Conservation (phyloP, 1,140 invertebrate species). For the Drosophila nannoptera region DNA sequence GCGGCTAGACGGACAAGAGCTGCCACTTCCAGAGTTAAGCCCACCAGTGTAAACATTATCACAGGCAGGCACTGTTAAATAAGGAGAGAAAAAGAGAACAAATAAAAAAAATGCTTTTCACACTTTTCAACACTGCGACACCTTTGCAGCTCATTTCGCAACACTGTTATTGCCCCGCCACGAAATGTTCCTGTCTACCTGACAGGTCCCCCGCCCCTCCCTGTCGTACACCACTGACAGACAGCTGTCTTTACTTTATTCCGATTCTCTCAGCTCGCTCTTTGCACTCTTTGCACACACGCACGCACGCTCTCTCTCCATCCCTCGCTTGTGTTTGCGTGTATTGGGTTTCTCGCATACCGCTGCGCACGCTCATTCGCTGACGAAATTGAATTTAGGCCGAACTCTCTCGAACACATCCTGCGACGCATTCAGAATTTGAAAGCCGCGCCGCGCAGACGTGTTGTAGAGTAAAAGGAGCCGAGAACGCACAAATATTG, state of each 20-base stretch:
- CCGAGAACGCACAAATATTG: background rate
- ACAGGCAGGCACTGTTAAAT: conserved; percentile 41
- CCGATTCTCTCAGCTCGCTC: too few relatives aligned
- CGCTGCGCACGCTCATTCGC: conserved; percentile 50
- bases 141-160: conserved; percentile 15
- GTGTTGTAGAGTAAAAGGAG: conserved; percentile 30
- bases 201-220: conserved; percentile 30
- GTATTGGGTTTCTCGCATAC: conserved; percentile 25
- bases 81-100: conserved; percentile 1
- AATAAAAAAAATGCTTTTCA: too few relatives aligned
- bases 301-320: background rate
- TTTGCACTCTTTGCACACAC: background rate
- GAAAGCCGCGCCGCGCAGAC: conserved; percentile 58
- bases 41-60: conserved; percentile 20
- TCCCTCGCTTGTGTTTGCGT: background rate
- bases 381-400: conserved; percentile 2
- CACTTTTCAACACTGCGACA: conserved; percentile 33
- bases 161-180: background rate
- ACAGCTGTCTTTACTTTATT: conserved; percentile 45
- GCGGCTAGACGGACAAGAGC: conserved; percentile 9
- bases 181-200: conserved; percentile 34
- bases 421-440: conserved; percentile 38
- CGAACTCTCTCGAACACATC: conserved; percentile 26
- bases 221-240: background rate
- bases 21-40: conserved; percentile 17